Conservation (phyloP, 2,888 invertebrate species). For the Elegia similella region DNA sequence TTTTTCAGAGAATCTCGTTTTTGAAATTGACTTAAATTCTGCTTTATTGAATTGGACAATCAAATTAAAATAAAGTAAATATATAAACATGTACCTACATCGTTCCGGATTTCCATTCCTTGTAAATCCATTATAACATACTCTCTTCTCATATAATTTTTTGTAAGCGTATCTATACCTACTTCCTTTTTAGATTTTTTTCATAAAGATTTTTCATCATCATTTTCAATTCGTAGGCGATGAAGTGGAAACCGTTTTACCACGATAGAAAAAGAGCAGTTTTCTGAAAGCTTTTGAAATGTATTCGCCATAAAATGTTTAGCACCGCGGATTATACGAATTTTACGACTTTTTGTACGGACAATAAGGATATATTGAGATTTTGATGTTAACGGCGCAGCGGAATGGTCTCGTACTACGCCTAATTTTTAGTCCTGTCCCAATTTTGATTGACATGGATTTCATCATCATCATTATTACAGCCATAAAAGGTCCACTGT, state of each 20-base stretch:
- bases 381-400: not conserved
- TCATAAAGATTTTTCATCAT: too few species aligned
- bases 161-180: too few species aligned
- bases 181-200: too few species aligned
- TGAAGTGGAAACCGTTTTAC: not conserved
- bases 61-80: too few species aligned
- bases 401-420: not conserved
- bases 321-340: conserved; percentile 20
- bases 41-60: too few species aligned
- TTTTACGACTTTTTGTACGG: conserved; percentile 19
- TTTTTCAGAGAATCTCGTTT: too few species aligned
- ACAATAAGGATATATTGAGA: conserved; percentile 21
- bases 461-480: not conserved
- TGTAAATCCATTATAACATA: too few species aligned
- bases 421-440: not conserved
- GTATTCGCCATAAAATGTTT: conserved; percentile 24
- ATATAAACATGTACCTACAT: too few species aligned
- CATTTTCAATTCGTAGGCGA: not conserved
- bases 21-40: too few species aligned
- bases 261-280: conserved; percentile 13
- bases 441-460: not conserved
- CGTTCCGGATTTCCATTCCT: too few species aligned
- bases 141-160: too few species aligned
- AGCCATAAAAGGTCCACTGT: too few species aligned
- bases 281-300: conserved; percentile 26